Evolutionary conservation across 2,113 vertebrate species (phyloP), one percentile per base, ranked within the genome.

Genomic region (Crotophaga sulcirostris): DNA sequence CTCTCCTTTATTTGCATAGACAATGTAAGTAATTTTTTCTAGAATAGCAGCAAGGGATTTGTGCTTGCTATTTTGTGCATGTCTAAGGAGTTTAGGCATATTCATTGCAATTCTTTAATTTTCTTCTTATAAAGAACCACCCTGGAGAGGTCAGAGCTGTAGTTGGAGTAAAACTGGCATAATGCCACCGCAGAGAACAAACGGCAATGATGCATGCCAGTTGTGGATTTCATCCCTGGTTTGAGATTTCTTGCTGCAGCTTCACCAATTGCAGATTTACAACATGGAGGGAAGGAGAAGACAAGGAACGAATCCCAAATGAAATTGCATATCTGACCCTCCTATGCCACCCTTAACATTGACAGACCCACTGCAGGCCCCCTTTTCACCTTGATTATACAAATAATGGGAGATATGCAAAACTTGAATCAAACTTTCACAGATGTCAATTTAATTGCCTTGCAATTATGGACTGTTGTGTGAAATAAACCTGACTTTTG

Each of bases 1-100:
- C 49, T 93, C 74, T 76, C 70, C 66, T 94, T 81, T 87, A 96
- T 97, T 97, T 96, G 93, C 93, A 95, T 89, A 97, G 87, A 89
- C 81, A 69, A 79, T 66, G 70, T 82, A 87, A 94, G 76, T 87
- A 78, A 4, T 64, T 86, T 96, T 96, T 94, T 68, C 81, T 93
- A 91, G 91, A 91, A 91, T 52, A 60, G 40, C 66, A 73, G 70
- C 93, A 68, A 66, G 94, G 89, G 95, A 95, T 93, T 94, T 89
- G 45, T 44, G 75, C 45, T 90, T 88, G 85, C 55, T 90, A 56
- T 94, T 95, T 96, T 89, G 77, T 94, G 78, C 82, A 68, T 63
- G 58, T 74, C 40, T 89, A 68, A 93, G 78, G 74, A 89, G 60
- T 96, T 84, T 60, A 87, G 91, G 76, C 78, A 91, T 87, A 85